These are phyloP conservation scores for Hyla sarda DNA, from an alignment of 2,113 vertebrate genomes.

Conservation along the genomic window DNA sequence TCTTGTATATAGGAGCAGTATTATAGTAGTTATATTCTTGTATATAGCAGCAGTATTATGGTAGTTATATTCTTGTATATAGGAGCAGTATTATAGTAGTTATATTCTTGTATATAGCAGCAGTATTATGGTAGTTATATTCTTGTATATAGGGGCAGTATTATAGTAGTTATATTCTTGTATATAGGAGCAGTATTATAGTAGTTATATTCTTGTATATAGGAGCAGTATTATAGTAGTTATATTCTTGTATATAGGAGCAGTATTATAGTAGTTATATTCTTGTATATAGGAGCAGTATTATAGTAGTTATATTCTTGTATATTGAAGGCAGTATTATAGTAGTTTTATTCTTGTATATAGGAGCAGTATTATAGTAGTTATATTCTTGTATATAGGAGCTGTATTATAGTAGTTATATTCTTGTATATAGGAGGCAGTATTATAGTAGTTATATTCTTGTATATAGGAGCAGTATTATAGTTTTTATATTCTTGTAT, in stretches of 20 bases:
- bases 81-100: background rate
- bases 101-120: background rate
- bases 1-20: no score
- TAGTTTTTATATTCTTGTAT: background rate
- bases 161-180: background rate
- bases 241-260: background rate
- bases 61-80: no score
- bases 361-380: no score
- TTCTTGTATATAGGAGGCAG: background rate
- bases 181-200: no score
- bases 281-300: background rate
- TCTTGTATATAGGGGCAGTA: background rate
- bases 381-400: no score
- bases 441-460: background rate
- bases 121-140: background rate
- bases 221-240: no score
- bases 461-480: background rate
- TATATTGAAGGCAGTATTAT: no score
- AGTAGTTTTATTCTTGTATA: no score
- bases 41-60: no score
- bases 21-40: no score
- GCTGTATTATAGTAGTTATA: background rate
- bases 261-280: slow-evolving; percentile 8
- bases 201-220: no score
- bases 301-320: background rate